phyloP scores from a whole-genome alignment of 2,113 vertebrate genomes.

The Anoura caudifer region DNA sequence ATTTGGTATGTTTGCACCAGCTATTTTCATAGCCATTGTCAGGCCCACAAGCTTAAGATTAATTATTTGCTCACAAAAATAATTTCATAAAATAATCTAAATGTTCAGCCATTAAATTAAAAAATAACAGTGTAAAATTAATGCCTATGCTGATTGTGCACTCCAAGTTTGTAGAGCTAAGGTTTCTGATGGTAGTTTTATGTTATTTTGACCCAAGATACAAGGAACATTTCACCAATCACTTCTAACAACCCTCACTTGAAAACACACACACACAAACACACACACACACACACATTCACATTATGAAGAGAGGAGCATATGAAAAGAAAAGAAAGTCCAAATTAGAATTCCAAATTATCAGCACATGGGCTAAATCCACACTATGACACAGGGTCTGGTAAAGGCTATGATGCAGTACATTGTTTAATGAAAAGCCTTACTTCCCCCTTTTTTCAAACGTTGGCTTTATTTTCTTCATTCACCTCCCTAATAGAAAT shows the following conservation, averaged over 20 bases:
- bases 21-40: neutral
- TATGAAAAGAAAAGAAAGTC: neutral
- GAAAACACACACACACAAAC: neutral
- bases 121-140: neutral
- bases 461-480: neutral
- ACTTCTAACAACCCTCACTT: neutral
- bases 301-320: neutral
- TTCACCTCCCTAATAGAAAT: neutral
- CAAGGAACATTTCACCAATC: neutral
- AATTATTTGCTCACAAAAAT: slow-evolving; percentile 44
- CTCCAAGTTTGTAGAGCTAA: neutral
- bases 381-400: neutral
- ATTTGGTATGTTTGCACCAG: neutral
- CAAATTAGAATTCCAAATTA: neutral
- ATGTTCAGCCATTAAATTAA: neutral
- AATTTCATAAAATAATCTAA: slow-evolving; percentile 11
- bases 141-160: neutral
- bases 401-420: neutral
- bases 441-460: neutral
- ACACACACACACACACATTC: neutral
- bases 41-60: neutral
- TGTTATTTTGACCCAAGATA: neutral
- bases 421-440: neutral
- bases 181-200: neutral
- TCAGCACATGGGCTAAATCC: neutral